Conservation (phyloP, 1,140 invertebrate genomes). For the Aphaenogaster ashmeadi region DNA sequence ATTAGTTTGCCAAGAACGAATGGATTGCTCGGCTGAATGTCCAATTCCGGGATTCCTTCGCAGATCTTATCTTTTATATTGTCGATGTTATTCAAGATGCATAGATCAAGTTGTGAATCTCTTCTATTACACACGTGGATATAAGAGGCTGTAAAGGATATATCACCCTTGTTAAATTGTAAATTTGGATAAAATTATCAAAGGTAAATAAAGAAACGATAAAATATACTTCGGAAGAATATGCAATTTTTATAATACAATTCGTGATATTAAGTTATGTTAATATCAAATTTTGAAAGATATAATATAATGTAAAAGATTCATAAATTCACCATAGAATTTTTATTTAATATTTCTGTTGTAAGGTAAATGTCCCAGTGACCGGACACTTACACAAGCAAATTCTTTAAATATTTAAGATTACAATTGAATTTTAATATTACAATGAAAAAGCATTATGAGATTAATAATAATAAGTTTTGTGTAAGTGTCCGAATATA, state of each 20-base stretch:
- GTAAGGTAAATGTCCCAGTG: too few species aligned
- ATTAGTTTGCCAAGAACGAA: conserved; percentile 87
- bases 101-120: conserved; percentile 88
- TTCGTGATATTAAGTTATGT: not conserved
- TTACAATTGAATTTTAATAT: too few species aligned
- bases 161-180: not conserved
- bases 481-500: too few species aligned
- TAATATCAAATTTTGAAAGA: not conserved
- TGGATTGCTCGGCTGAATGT: conserved; percentile 89
- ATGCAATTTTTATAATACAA: not conserved
- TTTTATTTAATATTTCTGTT: not conserved
- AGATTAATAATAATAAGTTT: too few species aligned
- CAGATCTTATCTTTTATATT: conserved; percentile 86
- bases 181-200: not conserved
- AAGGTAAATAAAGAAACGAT: not conserved
- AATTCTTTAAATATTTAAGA: too few species aligned
- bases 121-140: conserved; percentile 89
- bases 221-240: not conserved
- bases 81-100: conserved; percentile 88
- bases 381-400: too few species aligned
- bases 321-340: not conserved
- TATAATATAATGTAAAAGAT: not conserved
- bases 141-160: conserved; percentile 88
- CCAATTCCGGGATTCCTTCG: conserved; percentile 89
- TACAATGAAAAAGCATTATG: too few species aligned